Evolutionary conservation across 2,888 invertebrate species (phyloP), one percentile per base, ranked within the genome.

Genomic region (Aproaerema taeniolella): DNA sequence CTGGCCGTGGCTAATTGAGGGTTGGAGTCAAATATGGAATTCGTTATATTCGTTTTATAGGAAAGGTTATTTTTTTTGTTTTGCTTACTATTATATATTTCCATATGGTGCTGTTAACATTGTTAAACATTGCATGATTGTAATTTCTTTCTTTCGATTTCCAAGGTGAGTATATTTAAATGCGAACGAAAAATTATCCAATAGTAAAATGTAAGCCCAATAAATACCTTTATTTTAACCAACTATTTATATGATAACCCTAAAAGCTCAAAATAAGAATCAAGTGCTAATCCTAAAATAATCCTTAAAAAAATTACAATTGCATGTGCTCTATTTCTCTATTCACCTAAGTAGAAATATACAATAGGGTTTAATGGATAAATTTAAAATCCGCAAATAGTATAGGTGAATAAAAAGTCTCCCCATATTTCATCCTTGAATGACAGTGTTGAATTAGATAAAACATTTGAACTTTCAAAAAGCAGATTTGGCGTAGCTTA

Each of bases 381-480:
- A 17, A 25, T 13, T 72, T 73, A 71, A 70, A 80, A 81, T 79
- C 78, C 64, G 72, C 76, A 71, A 75, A 73, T 68, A 67, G 57
- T 55, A 52, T 56, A 52, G 49, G 52, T 53, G 44, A 52, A 31
- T 43, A 40, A 39, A 47, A 33, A 20, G 5, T 41, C 53, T 58
- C 64, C 52, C 50, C 62, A 79, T 78, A 78, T 81, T 85, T 79
- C 65, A 80, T 76, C 83, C 82, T 70, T 71, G 74, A 58, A 40
- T 57, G 56, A 63, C 53, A 55, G 52, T 47, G 62, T 51, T 62
- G 56, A 68, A 43, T 47, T 50, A 41, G 52, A 61, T 70, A 58
- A 66, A 72, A 69, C 62, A 65, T 67, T 73, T 65, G 63, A 74
- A 70, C 60, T 71, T 65, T 63, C 57, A 58, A 64, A 67, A 66